Percentiles rank a stretch among this genome's conserved stretches.
These are phyloP conservation scores for Diceros bicornis DNA, from an alignment of 2,797 vertebrate genomes.

Conservation along the genomic window DNA sequence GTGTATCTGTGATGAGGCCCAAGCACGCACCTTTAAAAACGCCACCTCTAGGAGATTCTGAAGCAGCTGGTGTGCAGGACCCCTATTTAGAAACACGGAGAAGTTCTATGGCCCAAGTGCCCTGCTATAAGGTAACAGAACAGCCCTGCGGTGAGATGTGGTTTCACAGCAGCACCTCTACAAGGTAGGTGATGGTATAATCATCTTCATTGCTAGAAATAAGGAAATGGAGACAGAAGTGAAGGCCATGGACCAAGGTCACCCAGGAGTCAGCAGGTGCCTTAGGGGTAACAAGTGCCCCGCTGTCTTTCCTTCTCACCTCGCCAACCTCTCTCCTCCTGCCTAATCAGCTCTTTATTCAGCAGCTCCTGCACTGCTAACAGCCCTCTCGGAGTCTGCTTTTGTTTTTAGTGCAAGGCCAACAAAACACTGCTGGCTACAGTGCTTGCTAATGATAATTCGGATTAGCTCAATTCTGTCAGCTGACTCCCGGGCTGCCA, in stretches of 20 bases:
- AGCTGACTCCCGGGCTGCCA: constrained; percentile 73
- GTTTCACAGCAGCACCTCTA: background rate
- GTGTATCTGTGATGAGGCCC: background rate
- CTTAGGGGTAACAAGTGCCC: background rate
- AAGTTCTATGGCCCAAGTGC: background rate
- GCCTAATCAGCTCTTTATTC: constrained; percentile 47
- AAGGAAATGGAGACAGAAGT: background rate
- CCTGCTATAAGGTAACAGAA: background rate
- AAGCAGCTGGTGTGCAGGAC: background rate
- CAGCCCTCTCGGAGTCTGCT: constrained; percentile 15
- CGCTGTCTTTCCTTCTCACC: no score
- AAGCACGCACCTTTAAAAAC: background rate
- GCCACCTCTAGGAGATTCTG: background rate
- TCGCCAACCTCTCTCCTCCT: background rate
- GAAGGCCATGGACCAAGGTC: background rate
- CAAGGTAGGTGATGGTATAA: background rate
- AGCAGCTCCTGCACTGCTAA: background rate
- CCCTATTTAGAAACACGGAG: background rate
- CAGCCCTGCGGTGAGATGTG: background rate
- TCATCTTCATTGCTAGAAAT: background rate
- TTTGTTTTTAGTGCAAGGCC: constrained; percentile 72
- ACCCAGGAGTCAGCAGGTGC: constrained; percentile 15
- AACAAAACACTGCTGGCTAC: constrained; percentile 55
- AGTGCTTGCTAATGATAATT: constrained; percentile 69
- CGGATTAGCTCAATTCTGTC: constrained; percentile 75